A percentile compares a stretch with the other conserved stretches of the same genome.
Evolutionary conservation across 2,888 invertebrate genomes (phyloP).

Genomic region (Folsomia manolachei): DNA sequence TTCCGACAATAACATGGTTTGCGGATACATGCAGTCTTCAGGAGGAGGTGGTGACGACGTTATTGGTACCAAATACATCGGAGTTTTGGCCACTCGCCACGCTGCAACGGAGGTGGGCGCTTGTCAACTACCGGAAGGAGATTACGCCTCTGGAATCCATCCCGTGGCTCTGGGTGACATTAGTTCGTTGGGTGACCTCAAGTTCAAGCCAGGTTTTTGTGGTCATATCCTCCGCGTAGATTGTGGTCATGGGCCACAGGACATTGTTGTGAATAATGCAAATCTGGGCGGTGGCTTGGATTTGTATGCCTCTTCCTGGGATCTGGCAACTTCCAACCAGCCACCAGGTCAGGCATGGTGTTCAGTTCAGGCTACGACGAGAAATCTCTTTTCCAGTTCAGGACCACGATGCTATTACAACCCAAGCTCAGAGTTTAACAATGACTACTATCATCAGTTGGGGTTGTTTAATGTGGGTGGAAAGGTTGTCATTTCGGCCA

Average conservation of each 20-base stretch:
- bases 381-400: neutral
- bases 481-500: neutral
- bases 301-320: neutral
- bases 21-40: neutral
- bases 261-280: neutral
- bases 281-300: constrained; percentile 6
- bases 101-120: neutral
- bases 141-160: neutral
- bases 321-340: neutral
- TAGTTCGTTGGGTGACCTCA: neutral
- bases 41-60: neutral
- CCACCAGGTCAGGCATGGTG: neutral
- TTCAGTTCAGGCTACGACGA: neutral
- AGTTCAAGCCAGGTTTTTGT: neutral
- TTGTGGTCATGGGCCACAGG: neutral
- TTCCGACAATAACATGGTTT: neutral
- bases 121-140: neutral
- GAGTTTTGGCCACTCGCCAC: neutral
- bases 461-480: constrained; percentile 2
- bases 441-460: constrained; percentile 1
- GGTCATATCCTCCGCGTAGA: neutral
- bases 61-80: neutral
- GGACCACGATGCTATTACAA: neutral
- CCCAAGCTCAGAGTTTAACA: neutral
- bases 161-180: constrained; percentile 4